These are phyloP conservation scores for Myripristis jacobus DNA, from an alignment of 2,797 vertebrate species.

Conservation along the genomic window DNA sequence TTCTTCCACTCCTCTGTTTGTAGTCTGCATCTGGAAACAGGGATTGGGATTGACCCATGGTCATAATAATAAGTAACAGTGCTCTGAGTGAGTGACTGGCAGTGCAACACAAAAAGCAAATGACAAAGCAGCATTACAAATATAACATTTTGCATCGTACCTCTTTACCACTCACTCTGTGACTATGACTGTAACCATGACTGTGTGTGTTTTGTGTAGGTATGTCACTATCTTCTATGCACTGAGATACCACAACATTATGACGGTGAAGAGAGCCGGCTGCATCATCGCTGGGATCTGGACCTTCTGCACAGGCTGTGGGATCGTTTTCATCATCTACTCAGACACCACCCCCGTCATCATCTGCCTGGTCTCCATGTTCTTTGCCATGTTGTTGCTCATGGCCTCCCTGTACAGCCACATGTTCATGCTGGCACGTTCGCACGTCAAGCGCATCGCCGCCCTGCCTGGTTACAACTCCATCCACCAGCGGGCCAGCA, in stretches of 20 bases:
- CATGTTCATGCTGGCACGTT: conserved; percentile 96
- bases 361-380: conserved; percentile 95
- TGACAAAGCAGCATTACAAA: no score
- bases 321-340: conserved; percentile 94
- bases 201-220: conserved; percentile 39
- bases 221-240: conserved; percentile 98
- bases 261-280: conserved; percentile 89
- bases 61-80: no score
- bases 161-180: no score
- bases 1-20: no score
- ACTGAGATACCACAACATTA: conserved; percentile 96
- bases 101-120: no score
- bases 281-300: conserved; percentile 92
- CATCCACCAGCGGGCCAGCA: conserved; percentile 91
- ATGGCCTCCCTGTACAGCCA: conserved; percentile 98
- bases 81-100: no score
- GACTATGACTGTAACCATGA: not conserved
- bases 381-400: conserved; percentile 94
- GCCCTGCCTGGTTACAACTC: conserved; percentile 88
- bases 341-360: conserved; percentile 92
- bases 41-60: no score
- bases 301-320: conserved; percentile 91
- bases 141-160: no score
- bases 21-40: no score
- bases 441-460: conserved; percentile 94